Conservation (phyloP, 2,113 vertebrate genomes). For the Colistium nudipinnis region DNA sequence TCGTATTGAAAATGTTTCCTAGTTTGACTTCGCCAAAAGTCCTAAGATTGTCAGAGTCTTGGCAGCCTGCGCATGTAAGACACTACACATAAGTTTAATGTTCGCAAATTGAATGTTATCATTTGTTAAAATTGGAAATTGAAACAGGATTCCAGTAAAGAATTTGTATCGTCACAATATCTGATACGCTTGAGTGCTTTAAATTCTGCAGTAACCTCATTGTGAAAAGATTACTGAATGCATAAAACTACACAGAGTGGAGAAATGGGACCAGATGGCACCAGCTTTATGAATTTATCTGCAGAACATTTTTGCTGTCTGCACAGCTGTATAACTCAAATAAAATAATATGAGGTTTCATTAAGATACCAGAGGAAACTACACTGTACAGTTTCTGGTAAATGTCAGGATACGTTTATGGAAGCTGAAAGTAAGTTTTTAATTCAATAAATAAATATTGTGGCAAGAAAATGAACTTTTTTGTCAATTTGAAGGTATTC, state of each 20-base stretch:
- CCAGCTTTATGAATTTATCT: background rate
- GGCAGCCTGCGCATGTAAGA: background rate
- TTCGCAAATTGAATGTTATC: constrained; percentile 19
- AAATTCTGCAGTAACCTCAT: background rate
- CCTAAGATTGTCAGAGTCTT: constrained; percentile 4
- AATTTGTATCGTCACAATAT: background rate
- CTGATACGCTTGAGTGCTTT: no score
- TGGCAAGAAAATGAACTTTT: background rate
- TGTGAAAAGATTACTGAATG: background rate
- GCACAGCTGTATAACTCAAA: no score
- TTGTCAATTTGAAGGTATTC: no score
- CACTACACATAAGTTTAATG: constrained; percentile 9
- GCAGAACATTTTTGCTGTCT: no score
- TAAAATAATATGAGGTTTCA: background rate
- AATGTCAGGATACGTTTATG: background rate
- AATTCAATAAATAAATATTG: background rate
- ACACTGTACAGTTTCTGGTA: background rate
- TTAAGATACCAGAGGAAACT: background rate
- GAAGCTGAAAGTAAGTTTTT: background rate
- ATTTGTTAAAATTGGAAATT: constrained; percentile 7
- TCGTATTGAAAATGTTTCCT: constrained; percentile 1
- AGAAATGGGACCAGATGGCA: background rate
- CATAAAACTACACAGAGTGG: background rate
- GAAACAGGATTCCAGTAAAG: background rate
- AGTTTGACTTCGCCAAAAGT: no score